Conservation (phyloP, 2,113 vertebrate species). For the Upupa epops region DNA sequence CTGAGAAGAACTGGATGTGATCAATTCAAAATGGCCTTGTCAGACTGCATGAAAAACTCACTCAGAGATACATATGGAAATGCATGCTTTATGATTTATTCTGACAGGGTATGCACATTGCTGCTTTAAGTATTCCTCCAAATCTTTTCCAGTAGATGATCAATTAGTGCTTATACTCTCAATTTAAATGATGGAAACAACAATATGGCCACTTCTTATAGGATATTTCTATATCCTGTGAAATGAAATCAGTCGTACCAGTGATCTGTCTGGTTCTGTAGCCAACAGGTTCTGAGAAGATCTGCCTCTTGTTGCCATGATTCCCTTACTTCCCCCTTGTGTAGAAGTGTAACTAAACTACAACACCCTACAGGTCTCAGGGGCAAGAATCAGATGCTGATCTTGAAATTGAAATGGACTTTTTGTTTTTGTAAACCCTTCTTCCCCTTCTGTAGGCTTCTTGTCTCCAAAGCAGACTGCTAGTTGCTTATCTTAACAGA, state of each 20-base stretch:
- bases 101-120: slow-evolving; percentile 44
- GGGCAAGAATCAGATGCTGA: not conserved
- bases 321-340: not conserved
- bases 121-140: slow-evolving; percentile 28
- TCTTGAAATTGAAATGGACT: not conserved
- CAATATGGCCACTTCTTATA: not conserved
- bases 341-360: not conserved
- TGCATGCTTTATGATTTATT: slow-evolving; percentile 21
- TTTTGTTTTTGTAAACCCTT: not conserved
- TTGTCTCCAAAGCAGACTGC: not conserved
- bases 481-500: not conserved
- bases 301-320: not conserved
- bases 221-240: not conserved
- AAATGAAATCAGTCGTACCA: not conserved
- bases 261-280: not conserved
- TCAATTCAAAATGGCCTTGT: slow-evolving; percentile 42
- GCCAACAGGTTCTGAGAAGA: not conserved
- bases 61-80: not conserved
- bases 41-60: slow-evolving; percentile 39
- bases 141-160: slow-evolving; percentile 6
- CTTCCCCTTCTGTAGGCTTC: not conserved
- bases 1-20: slow-evolving; percentile 38
- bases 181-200: not conserved
- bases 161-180: slow-evolving; percentile 17
- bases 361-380: not conserved